A percentile compares a stretch with the other conserved stretches of the same genome.
Evolutionary conservation across 1,140 invertebrate species (phyloP).

Genomic region (Drosophila kurseongensis): DNA sequence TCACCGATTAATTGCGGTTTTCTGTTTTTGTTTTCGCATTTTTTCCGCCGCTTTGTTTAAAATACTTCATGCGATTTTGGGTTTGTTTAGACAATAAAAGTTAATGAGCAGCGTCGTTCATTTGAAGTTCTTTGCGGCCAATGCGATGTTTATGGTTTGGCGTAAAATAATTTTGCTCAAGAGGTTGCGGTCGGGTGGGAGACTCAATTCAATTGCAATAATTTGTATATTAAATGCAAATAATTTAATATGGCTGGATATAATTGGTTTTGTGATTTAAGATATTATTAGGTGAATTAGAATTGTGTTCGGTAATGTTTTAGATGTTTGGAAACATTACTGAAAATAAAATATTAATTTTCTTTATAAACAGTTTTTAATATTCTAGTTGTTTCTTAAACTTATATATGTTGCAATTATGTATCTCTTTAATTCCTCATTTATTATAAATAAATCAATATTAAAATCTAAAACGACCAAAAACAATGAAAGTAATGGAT

Average conservation of each 20-base stretch:
- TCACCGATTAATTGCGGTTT: slow-evolving; percentile 30
- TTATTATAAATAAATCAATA: too few relatives aligned
- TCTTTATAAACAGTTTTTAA: too few relatives aligned
- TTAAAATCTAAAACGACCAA: too few relatives aligned
- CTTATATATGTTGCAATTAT: too few relatives aligned
- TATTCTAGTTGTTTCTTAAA: too few relatives aligned
- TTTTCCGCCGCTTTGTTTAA: slow-evolving; percentile 33
- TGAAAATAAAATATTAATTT: not conserved
- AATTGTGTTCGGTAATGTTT: not conserved
- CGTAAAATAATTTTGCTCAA: slow-evolving; percentile 14
- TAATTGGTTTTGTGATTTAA: not conserved
- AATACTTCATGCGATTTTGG: slow-evolving; percentile 40
- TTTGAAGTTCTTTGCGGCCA: slow-evolving; percentile 44
- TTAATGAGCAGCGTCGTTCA: slow-evolving; percentile 38
- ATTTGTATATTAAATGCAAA: slow-evolving; percentile 12
- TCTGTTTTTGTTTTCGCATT: slow-evolving; percentile 19
- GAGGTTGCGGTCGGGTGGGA: slow-evolving; percentile 7
- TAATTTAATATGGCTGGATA: not conserved
- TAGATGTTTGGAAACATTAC: not conserved
- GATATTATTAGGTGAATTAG: not conserved
- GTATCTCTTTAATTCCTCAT: too few relatives aligned
- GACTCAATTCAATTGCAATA: slow-evolving; percentile 21
- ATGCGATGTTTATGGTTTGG: slow-evolving; percentile 33
- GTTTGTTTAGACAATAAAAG: slow-evolving; percentile 57
- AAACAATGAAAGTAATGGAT: too few relatives aligned